Base-by-base conservation (phyloP, 2,113 vertebrate species). In the Aphelocoma coerulescens region DNA sequence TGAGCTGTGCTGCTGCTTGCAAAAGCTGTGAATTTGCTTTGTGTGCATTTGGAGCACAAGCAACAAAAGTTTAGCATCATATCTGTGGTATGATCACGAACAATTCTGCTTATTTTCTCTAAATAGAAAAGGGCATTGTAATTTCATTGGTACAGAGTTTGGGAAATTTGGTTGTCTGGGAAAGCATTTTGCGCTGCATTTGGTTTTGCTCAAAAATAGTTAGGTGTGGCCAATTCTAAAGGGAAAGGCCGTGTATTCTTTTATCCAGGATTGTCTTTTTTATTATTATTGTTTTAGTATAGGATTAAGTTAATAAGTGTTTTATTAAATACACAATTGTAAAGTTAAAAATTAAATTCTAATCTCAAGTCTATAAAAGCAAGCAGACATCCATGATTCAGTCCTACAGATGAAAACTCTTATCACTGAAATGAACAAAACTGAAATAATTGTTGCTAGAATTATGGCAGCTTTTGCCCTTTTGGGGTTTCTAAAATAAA, bases 141-240 rank as follows among this genome's bases (percentile, higher is more conserved):
- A 46, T 71, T 65, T 75, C 35, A 32, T 55, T 72, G 43, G 37
- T 55, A 33, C 20, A 15, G 46, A 89, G 35, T 11, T 48, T 46
- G 35, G 54, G 27, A 82, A 87, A 65, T 72, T 35, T 20, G 17
- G 16, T 92, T 92, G 52, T 46, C 51, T 43, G 63, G 41, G 46
- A 72, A 89, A 77, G 39, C 33, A 6, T 51, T 93, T 85, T 71
- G 13, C 11, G 26, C 35, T 62, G 35, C 17, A 41, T 94, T 96
- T 92, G 24, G 16, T 71, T 95, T 95, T 95, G n/a, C 35, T 86
- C 39, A 88, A 68, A 90, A 86, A 27, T 59, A 67, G 62, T 78
- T 63, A 54, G 48, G 67, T 51, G 39, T 13, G 49, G 27, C 22
- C 30, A 68, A 30, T 83, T 91, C 61, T 75, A 57, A 91, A 92